Conservation (phyloP, 2,888 invertebrate genomes). For the Parthenolecanium corni region DNA sequence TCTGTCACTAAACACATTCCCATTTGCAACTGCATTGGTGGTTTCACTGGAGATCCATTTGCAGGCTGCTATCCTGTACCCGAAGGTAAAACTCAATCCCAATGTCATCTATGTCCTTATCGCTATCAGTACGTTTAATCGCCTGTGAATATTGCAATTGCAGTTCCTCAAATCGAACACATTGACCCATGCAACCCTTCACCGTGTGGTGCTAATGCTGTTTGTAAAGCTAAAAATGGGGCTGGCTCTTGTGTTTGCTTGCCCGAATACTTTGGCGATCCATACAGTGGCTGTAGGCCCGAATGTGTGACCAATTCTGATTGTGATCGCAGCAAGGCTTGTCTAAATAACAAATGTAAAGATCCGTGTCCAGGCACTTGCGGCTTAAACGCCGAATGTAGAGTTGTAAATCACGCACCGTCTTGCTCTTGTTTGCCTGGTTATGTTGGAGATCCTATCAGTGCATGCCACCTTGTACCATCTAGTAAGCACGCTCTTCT, state of each 20-base stretch:
- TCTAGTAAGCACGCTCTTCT: conserved; percentile 38
- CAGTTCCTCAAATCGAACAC: not conserved
- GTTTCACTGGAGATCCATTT: conserved; percentile 52
- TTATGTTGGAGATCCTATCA: conserved; percentile 65
- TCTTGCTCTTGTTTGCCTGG: conserved; percentile 61
- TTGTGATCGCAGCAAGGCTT: conserved; percentile 62
- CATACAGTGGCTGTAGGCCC: conserved; percentile 71
- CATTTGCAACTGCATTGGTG: conserved; percentile 43
- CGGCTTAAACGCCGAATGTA: conserved; percentile 71
- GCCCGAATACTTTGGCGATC: conserved; percentile 73
- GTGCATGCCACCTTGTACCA: conserved; percentile 53
- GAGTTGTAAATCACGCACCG: conserved; percentile 70
- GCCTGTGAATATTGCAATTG: not conserved
- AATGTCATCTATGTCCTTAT: not conserved
- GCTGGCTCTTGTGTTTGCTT: conserved; percentile 72
- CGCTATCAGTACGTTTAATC: no score
- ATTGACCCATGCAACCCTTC: conserved; percentile 61
- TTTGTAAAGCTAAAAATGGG: conserved; percentile 68
- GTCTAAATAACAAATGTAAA: conserved; percentile 69
- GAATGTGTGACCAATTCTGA: conserved; percentile 82
- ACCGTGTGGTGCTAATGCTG: conserved; percentile 75
- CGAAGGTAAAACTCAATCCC: conserved; percentile 46
- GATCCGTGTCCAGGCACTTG: conserved; percentile 75
- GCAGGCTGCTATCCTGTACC: conserved; percentile 44
- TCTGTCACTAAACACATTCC: conserved; percentile 47